Evolutionary conservation across 2,888 invertebrate genomes (phyloP).

Genomic region (Agrochola litura): DNA sequence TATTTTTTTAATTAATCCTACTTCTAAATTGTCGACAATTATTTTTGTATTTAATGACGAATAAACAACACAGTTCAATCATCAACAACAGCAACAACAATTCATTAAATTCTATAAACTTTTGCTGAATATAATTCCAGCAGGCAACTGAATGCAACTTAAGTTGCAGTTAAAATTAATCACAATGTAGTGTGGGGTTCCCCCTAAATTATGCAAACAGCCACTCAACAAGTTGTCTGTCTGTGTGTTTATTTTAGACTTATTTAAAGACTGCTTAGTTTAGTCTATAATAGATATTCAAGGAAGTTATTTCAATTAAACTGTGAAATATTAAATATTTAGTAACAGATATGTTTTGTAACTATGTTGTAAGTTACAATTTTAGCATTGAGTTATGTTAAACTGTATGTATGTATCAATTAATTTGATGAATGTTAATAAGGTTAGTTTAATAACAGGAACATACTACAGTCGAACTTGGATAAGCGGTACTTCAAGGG

Average conservation of each 20-base stretch:
- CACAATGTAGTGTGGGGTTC: constrained; percentile 29
- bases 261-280: constrained; percentile 34
- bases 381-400: neutral
- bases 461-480: no score
- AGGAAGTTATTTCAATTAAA: constrained; percentile 29
- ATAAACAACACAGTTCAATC: no score
- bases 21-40: neutral
- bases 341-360: constrained; percentile 5
- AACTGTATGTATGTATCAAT: constrained; percentile 17
- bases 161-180: constrained; percentile 12
- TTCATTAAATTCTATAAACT: neutral
- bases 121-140: neutral
- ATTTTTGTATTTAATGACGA: no score
- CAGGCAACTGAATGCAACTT: neutral
- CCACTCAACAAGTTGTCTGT: constrained; percentile 37
- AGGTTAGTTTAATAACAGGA: neutral
- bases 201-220: constrained; percentile 41
- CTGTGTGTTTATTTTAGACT: constrained; percentile 39
- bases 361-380: neutral
- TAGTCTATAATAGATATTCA: constrained; percentile 50
- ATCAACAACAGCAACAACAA: no score
- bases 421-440: constrained; percentile 10
- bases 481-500: no score
- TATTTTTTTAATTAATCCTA: neutral
- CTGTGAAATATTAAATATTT: constrained; percentile 24